Conservation (phyloP, 37 sponge, comb jelly and placozoan species). For the Bolinopsis microptera region DNA sequence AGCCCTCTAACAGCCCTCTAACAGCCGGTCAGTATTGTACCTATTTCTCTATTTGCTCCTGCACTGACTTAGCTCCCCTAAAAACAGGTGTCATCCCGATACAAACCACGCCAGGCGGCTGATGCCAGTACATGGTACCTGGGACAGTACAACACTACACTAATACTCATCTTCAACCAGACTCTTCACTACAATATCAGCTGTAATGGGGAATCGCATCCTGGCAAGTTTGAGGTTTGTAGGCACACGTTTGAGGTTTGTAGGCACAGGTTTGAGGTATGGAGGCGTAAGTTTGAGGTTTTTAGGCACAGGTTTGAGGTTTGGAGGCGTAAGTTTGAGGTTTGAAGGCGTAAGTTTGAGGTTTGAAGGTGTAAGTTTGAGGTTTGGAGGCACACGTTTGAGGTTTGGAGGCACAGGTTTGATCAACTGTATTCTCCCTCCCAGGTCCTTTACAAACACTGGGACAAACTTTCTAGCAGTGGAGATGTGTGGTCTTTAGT, state of each 20-base stretch:
- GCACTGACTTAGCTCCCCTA: too few relatives aligned
- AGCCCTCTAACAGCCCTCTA: too few relatives aligned
- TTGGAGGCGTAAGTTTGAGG: neutral
- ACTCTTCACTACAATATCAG: neutral
- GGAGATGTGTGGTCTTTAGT: neutral
- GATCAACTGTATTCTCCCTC: too few relatives aligned
- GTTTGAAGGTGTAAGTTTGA: neutral
- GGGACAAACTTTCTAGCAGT: neutral
- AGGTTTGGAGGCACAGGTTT: too few relatives aligned
- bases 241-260: neutral
- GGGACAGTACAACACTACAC: neutral
- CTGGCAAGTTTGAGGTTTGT: neutral
- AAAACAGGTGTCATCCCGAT: neutral
- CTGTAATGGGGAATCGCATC: neutral
- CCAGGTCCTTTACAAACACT: constrained; percentile 16
- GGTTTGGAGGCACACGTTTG: neutral
- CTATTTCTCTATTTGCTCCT: too few relatives aligned
- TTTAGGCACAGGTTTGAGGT: neutral
- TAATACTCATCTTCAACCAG: neutral
- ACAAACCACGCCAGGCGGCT: neutral
- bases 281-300: neutral
- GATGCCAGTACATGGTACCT: neutral
- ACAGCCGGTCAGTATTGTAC: too few relatives aligned
- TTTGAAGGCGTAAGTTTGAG: neutral
- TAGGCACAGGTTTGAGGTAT: neutral